phyloP scores from a whole-genome alignment of 92 coral and sea anemone species.

The Blastomussa wellsi region DNA sequence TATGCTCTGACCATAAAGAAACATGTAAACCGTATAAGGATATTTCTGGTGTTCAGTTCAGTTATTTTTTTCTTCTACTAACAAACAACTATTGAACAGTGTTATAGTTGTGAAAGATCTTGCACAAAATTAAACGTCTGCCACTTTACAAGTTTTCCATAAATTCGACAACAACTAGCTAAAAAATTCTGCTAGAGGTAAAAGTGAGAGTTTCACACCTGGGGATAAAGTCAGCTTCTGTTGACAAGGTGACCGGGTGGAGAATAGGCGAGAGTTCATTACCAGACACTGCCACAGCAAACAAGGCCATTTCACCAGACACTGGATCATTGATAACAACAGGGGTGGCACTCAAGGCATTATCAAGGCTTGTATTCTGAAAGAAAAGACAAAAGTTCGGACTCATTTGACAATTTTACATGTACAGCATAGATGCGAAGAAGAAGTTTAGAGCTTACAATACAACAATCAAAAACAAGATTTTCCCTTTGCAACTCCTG shows the following conservation, averaged over 20 bases:
- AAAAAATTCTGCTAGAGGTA: not conserved
- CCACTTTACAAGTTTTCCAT: too few species aligned
- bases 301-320: conserved; percentile 60
- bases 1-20: too few species aligned
- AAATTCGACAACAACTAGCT: too few species aligned
- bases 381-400: not conserved
- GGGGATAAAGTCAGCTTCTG: conserved; percentile 88
- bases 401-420: not conserved
- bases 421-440: too few species aligned
- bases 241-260: conserved; percentile 70
- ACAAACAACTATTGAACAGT: too few species aligned
- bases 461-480: not conserved
- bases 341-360: conserved; percentile 64
- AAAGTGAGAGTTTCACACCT: conserved; percentile 53
- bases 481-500: not conserved
- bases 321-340: conserved; percentile 69
- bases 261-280: conserved; percentile 65
- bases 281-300: conserved; percentile 79
- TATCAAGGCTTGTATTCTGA: conserved; percentile 73
- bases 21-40: too few species aligned
- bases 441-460: not conserved
- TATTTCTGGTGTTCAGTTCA: too few species aligned
- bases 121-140: too few species aligned
- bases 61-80: too few species aligned
- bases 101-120: too few species aligned